Percentiles rank a stretch among this genome's conserved stretches.
These are phyloP conservation scores for Rhaphigaster nebulosa DNA, from an alignment of 2,888 invertebrate species.

Conservation along the genomic window DNA sequence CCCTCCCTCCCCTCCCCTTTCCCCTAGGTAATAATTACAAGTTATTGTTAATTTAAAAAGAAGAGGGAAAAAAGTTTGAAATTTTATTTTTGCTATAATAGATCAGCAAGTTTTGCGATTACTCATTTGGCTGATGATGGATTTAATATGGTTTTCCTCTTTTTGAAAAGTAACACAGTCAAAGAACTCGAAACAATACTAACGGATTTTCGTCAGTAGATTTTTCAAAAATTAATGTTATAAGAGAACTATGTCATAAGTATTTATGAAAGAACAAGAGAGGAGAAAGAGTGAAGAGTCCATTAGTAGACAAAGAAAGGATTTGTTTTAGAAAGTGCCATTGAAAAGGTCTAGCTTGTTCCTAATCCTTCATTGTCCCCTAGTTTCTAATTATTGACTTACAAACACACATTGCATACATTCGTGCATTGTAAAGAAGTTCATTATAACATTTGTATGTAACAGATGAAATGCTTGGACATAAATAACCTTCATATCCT, in stretches of 20 bases:
- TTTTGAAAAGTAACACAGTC: too few species aligned
- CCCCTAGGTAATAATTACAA: too few species aligned
- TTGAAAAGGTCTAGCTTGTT: slow-evolving; percentile 23
- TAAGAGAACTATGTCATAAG: neutral
- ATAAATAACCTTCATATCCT: neutral
- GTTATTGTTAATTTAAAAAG: too few species aligned
- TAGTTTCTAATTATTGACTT: slow-evolving; percentile 38
- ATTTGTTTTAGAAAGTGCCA: slow-evolving; percentile 47
- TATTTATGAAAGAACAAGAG: slow-evolving; percentile 2
- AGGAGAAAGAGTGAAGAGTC: neutral
- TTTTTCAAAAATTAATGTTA: neutral
- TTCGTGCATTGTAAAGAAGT: neutral
- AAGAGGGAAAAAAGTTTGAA: too few species aligned
- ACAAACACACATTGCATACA: slow-evolving; percentile 28
- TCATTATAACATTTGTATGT: neutral
- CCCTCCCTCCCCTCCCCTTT: too few species aligned
- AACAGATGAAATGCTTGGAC: neutral
- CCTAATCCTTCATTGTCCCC: slow-evolving; percentile 38
- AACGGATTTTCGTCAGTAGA: neutral
- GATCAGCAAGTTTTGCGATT: too few species aligned
- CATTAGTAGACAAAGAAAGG: slow-evolving; percentile 47
- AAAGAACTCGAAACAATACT: too few species aligned
- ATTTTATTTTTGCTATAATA: too few species aligned
- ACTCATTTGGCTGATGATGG: too few species aligned
- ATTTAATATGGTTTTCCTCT: too few species aligned